Conservation (phyloP, 2,888 invertebrate genomes). For the Atherix ibis region DNA sequence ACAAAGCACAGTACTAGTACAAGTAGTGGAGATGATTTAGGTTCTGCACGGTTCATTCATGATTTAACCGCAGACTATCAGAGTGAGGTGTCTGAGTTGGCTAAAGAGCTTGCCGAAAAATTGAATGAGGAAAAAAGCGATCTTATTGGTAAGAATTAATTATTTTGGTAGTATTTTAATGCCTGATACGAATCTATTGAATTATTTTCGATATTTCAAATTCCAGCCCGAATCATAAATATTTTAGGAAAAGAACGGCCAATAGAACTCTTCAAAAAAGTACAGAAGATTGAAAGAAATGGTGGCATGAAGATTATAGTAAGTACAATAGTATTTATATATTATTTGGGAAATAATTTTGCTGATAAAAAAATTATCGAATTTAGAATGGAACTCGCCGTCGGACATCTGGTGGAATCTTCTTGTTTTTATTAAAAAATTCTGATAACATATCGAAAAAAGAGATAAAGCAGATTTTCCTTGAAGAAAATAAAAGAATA, state of each 20-base stretch:
- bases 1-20: too few relatives aligned
- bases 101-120: constrained; percentile 55
- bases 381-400: constrained; percentile 54
- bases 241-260: constrained; percentile 57
- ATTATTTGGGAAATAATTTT: background rate
- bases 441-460: constrained; percentile 49
- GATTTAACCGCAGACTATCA: constrained; percentile 39
- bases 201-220: constrained; percentile 1
- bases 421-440: constrained; percentile 62
- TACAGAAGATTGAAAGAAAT: constrained; percentile 63
- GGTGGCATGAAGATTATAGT: constrained; percentile 80
- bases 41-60: constrained; percentile 33
- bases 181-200: constrained; percentile 2
- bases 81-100: constrained; percentile 42
- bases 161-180: constrained; percentile 5
- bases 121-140: constrained; percentile 57
- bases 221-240: constrained; percentile 49
- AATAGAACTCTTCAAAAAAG: constrained; percentile 58
- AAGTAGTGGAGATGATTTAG: constrained; percentile 38
- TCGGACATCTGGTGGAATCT: constrained; percentile 76
- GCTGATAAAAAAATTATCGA: background rate
- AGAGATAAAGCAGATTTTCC: constrained; percentile 51
- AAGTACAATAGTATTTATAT: constrained; percentile 16
- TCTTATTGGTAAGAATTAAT: constrained; percentile 44
- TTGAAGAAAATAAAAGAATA: constrained; percentile 43